Conservation (phyloP, 2,888 invertebrate genomes). For the Lissocephala sabroskyi region DNA sequence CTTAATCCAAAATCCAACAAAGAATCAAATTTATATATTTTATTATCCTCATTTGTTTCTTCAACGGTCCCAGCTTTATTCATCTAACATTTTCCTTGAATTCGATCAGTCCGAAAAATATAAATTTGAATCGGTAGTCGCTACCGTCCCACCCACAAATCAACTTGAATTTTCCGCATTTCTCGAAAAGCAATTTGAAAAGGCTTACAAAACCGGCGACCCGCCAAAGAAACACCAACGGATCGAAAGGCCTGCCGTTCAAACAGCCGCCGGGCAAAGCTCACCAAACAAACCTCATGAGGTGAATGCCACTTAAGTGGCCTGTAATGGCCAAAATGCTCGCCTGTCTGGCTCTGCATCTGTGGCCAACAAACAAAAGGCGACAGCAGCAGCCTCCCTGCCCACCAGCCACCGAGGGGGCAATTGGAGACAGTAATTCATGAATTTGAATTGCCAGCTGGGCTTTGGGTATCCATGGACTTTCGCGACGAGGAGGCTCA, state of each 20-base stretch:
- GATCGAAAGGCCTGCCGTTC: not conserved
- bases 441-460: slow-evolving; percentile 25
- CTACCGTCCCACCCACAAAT: too few relatives aligned
- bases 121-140: too few relatives aligned
- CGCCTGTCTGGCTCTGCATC: slow-evolving; percentile 11
- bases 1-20: too few relatives aligned
- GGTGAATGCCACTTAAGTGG: slow-evolving; percentile 59
- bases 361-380: not conserved
- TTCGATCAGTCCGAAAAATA: too few relatives aligned
- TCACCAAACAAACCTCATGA: slow-evolving; percentile 21
- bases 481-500: too few relatives aligned
- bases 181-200: too few relatives aligned
- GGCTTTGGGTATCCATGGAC: slow-evolving; percentile 34
- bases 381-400: not conserved
- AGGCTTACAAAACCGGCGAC: too few relatives aligned
- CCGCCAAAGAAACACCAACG: not conserved
- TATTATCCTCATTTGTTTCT: too few relatives aligned
- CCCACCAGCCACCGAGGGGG: slow-evolving; percentile 9
- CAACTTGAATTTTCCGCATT: too few relatives aligned
- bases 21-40: too few relatives aligned
- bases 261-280: slow-evolving; percentile 24
- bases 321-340: slow-evolving; percentile 39
- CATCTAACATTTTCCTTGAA: too few relatives aligned
- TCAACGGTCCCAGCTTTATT: too few relatives aligned
- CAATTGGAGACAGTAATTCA: slow-evolving; percentile 25